Evolutionary conservation across 2,797 vertebrate genomes (phyloP), one percentile per base, ranked within the genome.

Genomic region (Megalops cyprinoides): DNA sequence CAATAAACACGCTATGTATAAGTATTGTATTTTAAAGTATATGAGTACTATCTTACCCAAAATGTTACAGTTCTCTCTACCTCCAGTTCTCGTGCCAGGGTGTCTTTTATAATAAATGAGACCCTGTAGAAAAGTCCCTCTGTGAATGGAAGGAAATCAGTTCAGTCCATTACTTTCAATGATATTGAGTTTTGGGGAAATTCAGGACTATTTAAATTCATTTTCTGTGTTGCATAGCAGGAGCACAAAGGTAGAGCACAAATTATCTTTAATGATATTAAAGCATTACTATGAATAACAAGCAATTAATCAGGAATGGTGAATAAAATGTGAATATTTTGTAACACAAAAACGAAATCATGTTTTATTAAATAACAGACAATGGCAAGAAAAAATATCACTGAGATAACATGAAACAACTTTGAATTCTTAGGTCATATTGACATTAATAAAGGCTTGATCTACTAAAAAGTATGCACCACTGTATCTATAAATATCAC

Each of bases 101-200:
- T 94, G 0, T 86, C 82, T 85, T 86, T 89, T 84, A 97, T 89
- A 74, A 83, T 86, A 80, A 98, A 85, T 0, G 92, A 92, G 60
- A 97, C 89, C 81, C 93, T 93, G 94, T 96, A 98, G 92, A 95
- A 95, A 15, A 94, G 86, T 18, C 91, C 92, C 85, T 97, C 98
- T 99, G 96, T 83, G 81, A 89, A 87, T 89, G 81, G 73, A 78
- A 90, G 86, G 39, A 58, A 86, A 58, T 15, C 25, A 20, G 76
- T 42, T 76, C 82, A 83, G 10, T 46, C 14, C 23, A 10, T 74
- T 56, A 28, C 79, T 58, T 37, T 79, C 28, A 0, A 20, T 28
- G 18, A 34, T 44, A 28, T 60, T 48, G 20, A 3, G 28, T 51
- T 31, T 78, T 69, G 31, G 31, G 46, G 74, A 51, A 25, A 74